Percentiles rank a stretch among this genome's conserved stretches.
phyloP scores from a whole-genome alignment of 2,113 vertebrate species.

The Colossoma macropomum region DNA sequence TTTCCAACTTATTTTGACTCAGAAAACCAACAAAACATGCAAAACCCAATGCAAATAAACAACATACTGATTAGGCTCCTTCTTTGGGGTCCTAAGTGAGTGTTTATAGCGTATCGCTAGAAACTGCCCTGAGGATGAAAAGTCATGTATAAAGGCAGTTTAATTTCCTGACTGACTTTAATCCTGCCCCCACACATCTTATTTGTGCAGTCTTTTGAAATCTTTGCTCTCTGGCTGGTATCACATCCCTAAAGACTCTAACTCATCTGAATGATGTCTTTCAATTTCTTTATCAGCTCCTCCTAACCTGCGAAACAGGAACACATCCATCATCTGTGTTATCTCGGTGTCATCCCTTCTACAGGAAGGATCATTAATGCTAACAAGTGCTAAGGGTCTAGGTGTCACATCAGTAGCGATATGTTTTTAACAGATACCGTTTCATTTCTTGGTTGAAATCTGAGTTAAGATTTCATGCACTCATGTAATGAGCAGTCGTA shows the following conservation, averaged over 20 bases:
- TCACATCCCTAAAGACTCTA: background rate
- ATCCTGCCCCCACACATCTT: background rate
- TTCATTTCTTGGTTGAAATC: background rate
- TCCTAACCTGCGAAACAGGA: background rate
- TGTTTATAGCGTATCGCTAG: too few species aligned
- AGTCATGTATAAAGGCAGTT: background rate
- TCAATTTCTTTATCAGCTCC: constrained; percentile 10
- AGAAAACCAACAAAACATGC: too few species aligned
- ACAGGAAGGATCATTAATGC: background rate
- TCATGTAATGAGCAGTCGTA: background rate
- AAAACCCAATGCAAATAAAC: too few species aligned
- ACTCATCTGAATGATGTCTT: background rate
- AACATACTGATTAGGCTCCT: too few species aligned
- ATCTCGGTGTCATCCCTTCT: background rate
- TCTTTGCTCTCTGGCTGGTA: constrained; percentile 4
- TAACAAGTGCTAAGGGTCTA: background rate
- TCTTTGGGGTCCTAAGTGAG: too few species aligned
- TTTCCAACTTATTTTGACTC: too few species aligned
- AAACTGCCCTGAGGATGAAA: background rate
- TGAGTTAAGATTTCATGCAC: background rate
- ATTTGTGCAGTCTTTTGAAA: constrained; percentile 42
- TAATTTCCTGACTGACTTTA: constrained; percentile 16
- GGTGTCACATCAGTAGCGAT: background rate
- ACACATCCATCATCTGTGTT: background rate
- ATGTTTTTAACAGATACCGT: constrained; percentile 20